Conservation (phyloP, 2,113 vertebrate genomes). For the Dunckerocampus dactyliophorus region DNA sequence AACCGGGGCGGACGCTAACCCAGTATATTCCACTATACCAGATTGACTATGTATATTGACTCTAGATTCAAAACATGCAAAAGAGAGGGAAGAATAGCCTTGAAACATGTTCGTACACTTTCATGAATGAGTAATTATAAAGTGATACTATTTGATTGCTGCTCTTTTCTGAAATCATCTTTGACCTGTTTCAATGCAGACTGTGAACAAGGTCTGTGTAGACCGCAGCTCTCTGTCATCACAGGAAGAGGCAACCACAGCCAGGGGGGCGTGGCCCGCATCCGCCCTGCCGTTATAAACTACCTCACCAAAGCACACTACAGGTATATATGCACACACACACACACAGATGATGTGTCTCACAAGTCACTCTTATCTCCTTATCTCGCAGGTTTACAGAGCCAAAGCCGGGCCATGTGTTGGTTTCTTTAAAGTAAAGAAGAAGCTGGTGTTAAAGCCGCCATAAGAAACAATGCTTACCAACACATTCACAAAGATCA, state of each 20-base stretch:
- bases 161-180: constrained; percentile 2
- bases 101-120: too few relatives aligned
- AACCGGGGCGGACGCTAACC: too few relatives aligned
- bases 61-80: too few relatives aligned
- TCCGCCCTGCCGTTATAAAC: constrained; percentile 91
- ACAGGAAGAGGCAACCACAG: constrained; percentile 98
- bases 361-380: constrained; percentile 31
- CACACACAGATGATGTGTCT: constrained; percentile 12
- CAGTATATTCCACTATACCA: too few relatives aligned
- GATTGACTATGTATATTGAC: too few relatives aligned
- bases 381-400: constrained; percentile 81
- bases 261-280: constrained; percentile 92
- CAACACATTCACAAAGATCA: constrained; percentile 1
- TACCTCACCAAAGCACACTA: constrained; percentile 90
- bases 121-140: too few relatives aligned
- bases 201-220: constrained; percentile 79
- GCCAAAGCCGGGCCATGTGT: constrained; percentile 83
- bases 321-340: constrained; percentile 70
- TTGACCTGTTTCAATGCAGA: constrained; percentile 74
- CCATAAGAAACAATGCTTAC: constrained; percentile 16
- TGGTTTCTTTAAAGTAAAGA: constrained; percentile 80
- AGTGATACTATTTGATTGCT: not conserved
- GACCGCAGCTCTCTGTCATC: constrained; percentile 88
- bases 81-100: too few relatives aligned
- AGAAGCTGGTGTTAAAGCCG: constrained; percentile 20